Evolutionary conservation across 2,113 vertebrate species (phyloP).

Genomic region (Oenanthe melanoleuca): DNA sequence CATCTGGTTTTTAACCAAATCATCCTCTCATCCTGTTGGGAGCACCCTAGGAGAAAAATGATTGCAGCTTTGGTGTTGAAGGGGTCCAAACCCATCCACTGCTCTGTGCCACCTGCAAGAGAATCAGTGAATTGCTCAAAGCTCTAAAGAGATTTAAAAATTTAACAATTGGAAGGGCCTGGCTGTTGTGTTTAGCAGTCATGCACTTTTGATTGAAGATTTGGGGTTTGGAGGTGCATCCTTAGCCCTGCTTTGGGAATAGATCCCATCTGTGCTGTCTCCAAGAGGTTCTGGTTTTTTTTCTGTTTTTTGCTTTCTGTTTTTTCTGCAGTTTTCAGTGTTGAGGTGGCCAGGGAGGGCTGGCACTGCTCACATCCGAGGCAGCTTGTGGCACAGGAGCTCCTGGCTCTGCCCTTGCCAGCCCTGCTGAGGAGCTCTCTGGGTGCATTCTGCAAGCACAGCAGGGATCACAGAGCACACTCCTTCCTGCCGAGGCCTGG

Average conservation of each 20-base stretch:
- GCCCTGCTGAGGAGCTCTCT: background rate
- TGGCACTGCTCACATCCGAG: background rate
- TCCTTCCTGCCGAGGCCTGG: rapidly evolving
- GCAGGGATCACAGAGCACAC: background rate
- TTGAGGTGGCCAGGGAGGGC: background rate
- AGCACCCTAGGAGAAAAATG: background rate
- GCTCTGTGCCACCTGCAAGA: background rate
- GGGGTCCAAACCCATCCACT: background rate
- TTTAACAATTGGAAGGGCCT: rapidly evolving
- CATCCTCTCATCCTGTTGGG: background rate
- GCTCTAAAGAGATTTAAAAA: background rate
- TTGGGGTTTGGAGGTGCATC: rapidly evolving
- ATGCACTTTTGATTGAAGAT: rapidly evolving
- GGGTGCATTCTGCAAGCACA: background rate
- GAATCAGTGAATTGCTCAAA: background rate
- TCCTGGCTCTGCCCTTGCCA: background rate
- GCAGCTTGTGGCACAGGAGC: background rate
- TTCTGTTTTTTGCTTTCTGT: background rate
- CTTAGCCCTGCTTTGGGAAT: background rate
- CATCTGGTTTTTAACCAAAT: background rate
- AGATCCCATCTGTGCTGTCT: rapidly evolving
- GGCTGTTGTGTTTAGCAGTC: rapidly evolving
- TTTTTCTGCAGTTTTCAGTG: no score
- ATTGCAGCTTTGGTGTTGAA: background rate
- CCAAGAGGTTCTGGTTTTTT: background rate